A percentile compares a stretch with the other conserved stretches of the same genome.
These are phyloP conservation scores for Stictocephala bisonia DNA, from an alignment of 2,888 invertebrate genomes.

Conservation along the genomic window DNA sequence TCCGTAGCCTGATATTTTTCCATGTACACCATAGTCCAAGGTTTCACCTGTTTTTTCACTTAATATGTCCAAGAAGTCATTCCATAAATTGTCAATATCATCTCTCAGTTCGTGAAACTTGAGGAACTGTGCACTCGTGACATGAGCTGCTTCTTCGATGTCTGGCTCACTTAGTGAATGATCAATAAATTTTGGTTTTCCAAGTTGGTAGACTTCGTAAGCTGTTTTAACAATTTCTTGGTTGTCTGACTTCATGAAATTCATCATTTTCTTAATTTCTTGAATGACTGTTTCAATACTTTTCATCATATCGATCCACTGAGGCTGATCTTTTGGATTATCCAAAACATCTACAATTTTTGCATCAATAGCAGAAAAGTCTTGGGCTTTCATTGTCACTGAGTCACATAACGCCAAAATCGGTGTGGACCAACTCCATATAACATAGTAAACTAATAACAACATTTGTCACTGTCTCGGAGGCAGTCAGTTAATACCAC, in stretches of 20 bases:
- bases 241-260: neutral
- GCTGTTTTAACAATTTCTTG: slow-evolving; percentile 8
- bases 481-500: no score
- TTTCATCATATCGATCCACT: neutral
- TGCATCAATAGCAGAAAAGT: slow-evolving; percentile 5
- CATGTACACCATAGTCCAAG: slow-evolving; percentile 5
- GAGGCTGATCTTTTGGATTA: neutral
- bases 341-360: neutral
- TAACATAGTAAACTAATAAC: neutral
- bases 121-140: neutral
- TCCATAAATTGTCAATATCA: slow-evolving; percentile 10
- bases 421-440: no score
- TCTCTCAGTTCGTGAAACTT: slow-evolving; percentile 17
- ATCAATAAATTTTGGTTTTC: slow-evolving; percentile 27
- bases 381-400: neutral
- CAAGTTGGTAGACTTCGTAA: slow-evolving; percentile 17
- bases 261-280: neutral
- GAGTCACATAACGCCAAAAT: no score
- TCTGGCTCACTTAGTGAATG: slow-evolving; percentile 19
- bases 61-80: slow-evolving; percentile 14
- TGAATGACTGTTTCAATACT: neutral
- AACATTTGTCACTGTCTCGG: no score
- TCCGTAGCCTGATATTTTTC: neutral
- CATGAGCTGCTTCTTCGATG: slow-evolving; percentile 8
- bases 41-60: slow-evolving; percentile 35